Evolutionary conservation across 92 coral and sea anemone species (phyloP).

Genomic region (Siderastrea siderea): DNA sequence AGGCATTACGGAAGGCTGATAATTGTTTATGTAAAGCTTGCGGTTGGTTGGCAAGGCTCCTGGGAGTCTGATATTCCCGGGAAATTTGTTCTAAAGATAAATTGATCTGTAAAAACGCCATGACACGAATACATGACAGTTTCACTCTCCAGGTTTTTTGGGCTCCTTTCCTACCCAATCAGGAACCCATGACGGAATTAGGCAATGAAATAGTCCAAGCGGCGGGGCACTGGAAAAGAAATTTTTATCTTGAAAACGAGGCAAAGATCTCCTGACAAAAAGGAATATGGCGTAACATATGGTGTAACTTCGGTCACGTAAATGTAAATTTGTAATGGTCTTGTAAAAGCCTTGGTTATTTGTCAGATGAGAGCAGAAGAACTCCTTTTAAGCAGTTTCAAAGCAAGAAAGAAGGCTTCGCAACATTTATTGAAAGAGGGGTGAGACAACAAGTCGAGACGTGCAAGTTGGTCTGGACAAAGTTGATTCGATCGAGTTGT

Average conservation of each 20-base stretch:
- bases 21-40: too few species aligned
- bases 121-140: too few species aligned
- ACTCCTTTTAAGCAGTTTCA: not conserved
- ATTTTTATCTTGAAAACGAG: constrained; percentile 15
- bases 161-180: too few species aligned
- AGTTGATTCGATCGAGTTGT: not conserved
- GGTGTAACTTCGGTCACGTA: not conserved
- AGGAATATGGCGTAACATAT: not conserved
- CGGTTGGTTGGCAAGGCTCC: too few species aligned
- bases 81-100: too few species aligned
- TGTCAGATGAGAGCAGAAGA: not conserved
- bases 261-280: not conserved
- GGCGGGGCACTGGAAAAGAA: too few species aligned
- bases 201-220: too few species aligned
- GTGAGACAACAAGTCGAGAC: not conserved
- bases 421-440: not conserved
- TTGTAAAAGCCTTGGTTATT: not conserved
- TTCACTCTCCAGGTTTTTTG: too few species aligned
- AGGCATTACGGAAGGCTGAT: too few species aligned
- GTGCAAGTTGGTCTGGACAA: not conserved
- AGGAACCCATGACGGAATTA: too few species aligned
- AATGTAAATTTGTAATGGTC: not conserved
- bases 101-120: too few species aligned
- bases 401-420: not conserved
- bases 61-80: too few species aligned